Evolutionary conservation across 2,888 invertebrate genomes (phyloP).

Genomic region (Clostera curtula): DNA sequence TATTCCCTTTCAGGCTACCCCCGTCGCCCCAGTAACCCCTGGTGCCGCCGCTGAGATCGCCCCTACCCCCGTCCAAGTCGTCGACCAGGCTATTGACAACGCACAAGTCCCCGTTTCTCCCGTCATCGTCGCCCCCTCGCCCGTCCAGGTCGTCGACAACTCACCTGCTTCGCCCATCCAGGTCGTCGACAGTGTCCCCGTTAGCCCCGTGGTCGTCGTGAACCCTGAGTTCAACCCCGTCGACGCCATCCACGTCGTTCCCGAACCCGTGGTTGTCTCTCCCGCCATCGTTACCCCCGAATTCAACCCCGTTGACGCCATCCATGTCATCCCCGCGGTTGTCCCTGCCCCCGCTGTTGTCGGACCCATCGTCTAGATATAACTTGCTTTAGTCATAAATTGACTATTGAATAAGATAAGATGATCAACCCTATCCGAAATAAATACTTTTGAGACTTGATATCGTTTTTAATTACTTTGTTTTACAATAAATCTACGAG

Average conservation of each 20-base stretch:
- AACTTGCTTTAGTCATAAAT: too few relatives aligned
- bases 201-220: conserved; percentile 10
- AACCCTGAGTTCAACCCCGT: conserved; percentile 10
- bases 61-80: conserved; percentile 6
- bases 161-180: conserved; percentile 10
- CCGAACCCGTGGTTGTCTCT: not conserved
- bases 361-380: conserved; percentile 5
- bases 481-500: too few relatives aligned
- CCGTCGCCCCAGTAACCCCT: conserved; percentile 8
- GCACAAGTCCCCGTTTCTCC: too few relatives aligned
- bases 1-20: not conserved
- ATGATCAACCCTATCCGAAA: too few relatives aligned
- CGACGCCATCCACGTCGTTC: conserved; percentile 15
- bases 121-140: conserved; percentile 2
- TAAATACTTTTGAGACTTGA: too few relatives aligned
- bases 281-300: conserved; percentile 1
- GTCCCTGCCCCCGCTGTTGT: conserved; percentile 6
- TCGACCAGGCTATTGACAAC: conserved; percentile 6
- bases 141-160: conserved; percentile 9
- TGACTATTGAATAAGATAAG: too few relatives aligned
- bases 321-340: conserved; percentile 15
- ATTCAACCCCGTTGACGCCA: conserved; percentile 12
- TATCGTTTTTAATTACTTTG: too few relatives aligned
- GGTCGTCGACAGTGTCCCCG: conserved; percentile 13
- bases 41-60: conserved; percentile 2